Evolutionary conservation across 2,888 invertebrate genomes (phyloP), one percentile per base, ranked within the genome.

Genomic region (Iphiclides podalirius): DNA sequence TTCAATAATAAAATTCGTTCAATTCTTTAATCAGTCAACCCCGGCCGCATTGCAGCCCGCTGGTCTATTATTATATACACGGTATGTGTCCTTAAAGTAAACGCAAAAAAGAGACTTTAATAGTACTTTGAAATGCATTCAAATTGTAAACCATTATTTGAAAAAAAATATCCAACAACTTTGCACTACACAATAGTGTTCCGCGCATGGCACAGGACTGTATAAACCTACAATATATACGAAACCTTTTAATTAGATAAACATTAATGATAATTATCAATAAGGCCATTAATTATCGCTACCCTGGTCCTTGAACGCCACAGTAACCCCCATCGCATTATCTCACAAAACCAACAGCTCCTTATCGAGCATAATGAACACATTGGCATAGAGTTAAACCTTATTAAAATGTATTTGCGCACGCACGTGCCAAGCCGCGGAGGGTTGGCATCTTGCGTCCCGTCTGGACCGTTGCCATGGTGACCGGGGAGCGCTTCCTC

Each of bases 401-500:
- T 66, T 70, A 65, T 70, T 68, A 78, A 84, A 78, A 77, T 77
- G 77, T 77, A 80, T 81, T 72, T 73, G 67, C 65, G 66, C 63
- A 71, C 61, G 67, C 76, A 74, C 74, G 71, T 73, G 67, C 64
- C 63, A 40, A 43, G 38, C 46, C 50, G 51, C 39, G 52, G 52
- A 61, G 66, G 71, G 70, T 60, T 42, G 64, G 59, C 52, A 55
- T 58, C 57, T 47, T 52, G 55, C 57, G 39, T 58, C 65, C 63
- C 61, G 75, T 77, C 79, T 78, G 74, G 70, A 64, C 80, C 73
- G 85, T 88, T 75, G 80, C 73, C 83, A 86, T 87, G 74, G 72
- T 65, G 60, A 88, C 86, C 67, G 70, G 79, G 79, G 79, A 77
- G 76, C 68, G 67, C 70, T 77, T 75, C 70, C 67, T 66, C 64